These are phyloP conservation scores for Synanthedon andrenaeformis DNA, from an alignment of 2,888 invertebrate species.

Conservation along the genomic window DNA sequence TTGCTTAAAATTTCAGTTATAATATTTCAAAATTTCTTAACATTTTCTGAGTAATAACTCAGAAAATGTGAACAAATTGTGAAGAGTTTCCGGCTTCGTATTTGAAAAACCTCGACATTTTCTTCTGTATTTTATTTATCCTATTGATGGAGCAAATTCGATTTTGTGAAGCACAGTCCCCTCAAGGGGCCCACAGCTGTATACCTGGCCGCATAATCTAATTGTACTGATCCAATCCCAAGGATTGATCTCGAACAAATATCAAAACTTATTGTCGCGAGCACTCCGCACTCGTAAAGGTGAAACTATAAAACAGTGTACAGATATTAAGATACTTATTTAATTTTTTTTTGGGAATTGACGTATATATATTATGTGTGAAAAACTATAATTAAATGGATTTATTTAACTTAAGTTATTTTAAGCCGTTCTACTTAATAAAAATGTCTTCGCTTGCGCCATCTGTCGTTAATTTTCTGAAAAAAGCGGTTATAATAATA, in stretches of 20 bases:
- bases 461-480: too few species aligned
- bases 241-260: conserved; percentile 11
- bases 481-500: too few species aligned
- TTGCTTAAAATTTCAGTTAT: too few species aligned
- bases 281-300: conserved; percentile 12
- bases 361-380: not conserved
- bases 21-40: too few species aligned
- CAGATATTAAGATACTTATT: conserved; percentile 1
- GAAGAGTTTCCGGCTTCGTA: too few species aligned
- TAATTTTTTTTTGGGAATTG: not conserved
- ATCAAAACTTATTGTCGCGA: conserved; percentile 11
- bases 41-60: too few species aligned
- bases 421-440: too few species aligned
- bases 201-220: not conserved
- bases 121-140: not conserved
- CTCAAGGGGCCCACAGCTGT: not conserved
- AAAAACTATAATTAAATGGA: too few species aligned
- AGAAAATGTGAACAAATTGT: too few species aligned
- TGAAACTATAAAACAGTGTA: conserved; percentile 6
- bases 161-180: not conserved
- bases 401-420: too few species aligned
- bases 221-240: conserved; percentile 2
- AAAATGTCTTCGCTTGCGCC: too few species aligned
- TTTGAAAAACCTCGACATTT: too few species aligned
- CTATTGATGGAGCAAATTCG: not conserved